These are phyloP conservation scores for Macrostomum cliftonense DNA, from an alignment of 2,888 invertebrate species.

Conservation along the genomic window DNA sequence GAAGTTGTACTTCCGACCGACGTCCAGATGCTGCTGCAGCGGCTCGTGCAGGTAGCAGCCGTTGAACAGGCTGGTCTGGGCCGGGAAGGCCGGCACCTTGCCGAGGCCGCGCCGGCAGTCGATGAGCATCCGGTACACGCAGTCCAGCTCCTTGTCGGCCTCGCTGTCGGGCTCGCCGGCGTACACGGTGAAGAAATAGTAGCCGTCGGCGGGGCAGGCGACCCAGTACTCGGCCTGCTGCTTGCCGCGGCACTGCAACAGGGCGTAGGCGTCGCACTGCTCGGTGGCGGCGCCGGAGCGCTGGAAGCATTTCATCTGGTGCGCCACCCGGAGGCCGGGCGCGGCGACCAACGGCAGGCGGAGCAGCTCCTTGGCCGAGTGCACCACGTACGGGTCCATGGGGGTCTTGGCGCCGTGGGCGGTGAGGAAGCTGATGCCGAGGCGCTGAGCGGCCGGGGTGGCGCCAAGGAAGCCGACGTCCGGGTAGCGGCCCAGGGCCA, in stretches of 20 bases:
- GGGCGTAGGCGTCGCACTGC: no score
- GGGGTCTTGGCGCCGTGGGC: no score
- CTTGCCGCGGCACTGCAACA: no score
- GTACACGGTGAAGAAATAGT: background rate
- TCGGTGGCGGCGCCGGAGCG: conserved; percentile 2
- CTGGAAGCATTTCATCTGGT: conserved; percentile 11
- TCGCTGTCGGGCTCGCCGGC: background rate
- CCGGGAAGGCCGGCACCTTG: conserved; percentile 7
- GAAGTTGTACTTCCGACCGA: conserved; percentile 8
- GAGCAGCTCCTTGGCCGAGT: background rate
- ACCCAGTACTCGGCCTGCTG: no score
- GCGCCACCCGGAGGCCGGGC: conserved; percentile 9
- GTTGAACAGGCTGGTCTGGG: conserved; percentile 9
- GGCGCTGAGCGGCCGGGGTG: conserved; percentile 7
- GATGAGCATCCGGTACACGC: conserved; percentile 11
- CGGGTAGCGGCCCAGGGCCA: conserved; percentile 10
- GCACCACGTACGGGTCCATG: no score
- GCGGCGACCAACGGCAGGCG: conserved; percentile 5
- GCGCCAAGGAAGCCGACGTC: conserved; percentile 10
- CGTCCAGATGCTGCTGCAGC: background rate
- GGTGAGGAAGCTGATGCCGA: conserved; percentile 6
- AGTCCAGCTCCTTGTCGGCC: conserved; percentile 5
- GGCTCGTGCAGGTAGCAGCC: conserved; percentile 11
- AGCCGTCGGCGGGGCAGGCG: no score
- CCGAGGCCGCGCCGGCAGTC: conserved; percentile 9